Percentiles rank a stretch among this genome's conserved stretches.
These are phyloP conservation scores for Pterobdella sp. DNA, from an alignment of 2,888 invertebrate species.

Conservation along the genomic window DNA sequence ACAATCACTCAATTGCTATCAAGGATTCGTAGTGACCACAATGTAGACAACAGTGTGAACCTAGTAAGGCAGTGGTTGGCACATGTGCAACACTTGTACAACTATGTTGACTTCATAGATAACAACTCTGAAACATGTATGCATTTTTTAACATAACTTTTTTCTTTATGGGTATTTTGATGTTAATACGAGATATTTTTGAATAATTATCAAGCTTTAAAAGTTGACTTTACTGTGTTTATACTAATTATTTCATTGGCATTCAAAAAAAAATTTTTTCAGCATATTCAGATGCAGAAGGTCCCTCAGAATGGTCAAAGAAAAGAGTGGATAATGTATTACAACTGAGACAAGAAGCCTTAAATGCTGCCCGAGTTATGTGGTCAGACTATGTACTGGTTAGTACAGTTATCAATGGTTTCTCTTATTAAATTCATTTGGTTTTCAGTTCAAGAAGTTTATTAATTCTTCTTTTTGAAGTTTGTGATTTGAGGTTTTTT, in stretches of 20 bases:
- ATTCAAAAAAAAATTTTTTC: slow-evolving; percentile 13
- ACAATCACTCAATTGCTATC: not conserved
- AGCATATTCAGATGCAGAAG: slow-evolving; percentile 45
- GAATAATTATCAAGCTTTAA: too few relatives aligned
- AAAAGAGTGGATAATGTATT: slow-evolving; percentile 72
- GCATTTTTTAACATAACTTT: not conserved
- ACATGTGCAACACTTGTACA: slow-evolving; percentile 61
- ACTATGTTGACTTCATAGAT: slow-evolving; percentile 58
- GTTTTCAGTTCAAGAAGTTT: too few relatives aligned
- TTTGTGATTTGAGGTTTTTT: not conserved
- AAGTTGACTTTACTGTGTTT: too few relatives aligned
- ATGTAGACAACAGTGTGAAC: slow-evolving; percentile 67
- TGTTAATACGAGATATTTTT: too few relatives aligned
- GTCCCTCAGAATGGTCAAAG: slow-evolving; percentile 64
- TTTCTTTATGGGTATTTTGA: too few relatives aligned
- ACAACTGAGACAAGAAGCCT: slow-evolving; percentile 65
- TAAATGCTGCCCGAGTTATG: slow-evolving; percentile 63
- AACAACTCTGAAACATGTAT: slow-evolving; percentile 32
- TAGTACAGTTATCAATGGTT: not conserved
- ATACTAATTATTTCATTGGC: not conserved
- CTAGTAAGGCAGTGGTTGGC: slow-evolving; percentile 68
- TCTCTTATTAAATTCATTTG: too few relatives aligned
- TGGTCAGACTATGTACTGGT: slow-evolving; percentile 88
- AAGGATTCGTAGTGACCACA: slow-evolving; percentile 81
- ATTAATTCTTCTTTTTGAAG: too few relatives aligned